Evolutionary conservation across 2,888 invertebrate genomes (phyloP).

Genomic region (Caenorhabditis uteleia): DNA sequence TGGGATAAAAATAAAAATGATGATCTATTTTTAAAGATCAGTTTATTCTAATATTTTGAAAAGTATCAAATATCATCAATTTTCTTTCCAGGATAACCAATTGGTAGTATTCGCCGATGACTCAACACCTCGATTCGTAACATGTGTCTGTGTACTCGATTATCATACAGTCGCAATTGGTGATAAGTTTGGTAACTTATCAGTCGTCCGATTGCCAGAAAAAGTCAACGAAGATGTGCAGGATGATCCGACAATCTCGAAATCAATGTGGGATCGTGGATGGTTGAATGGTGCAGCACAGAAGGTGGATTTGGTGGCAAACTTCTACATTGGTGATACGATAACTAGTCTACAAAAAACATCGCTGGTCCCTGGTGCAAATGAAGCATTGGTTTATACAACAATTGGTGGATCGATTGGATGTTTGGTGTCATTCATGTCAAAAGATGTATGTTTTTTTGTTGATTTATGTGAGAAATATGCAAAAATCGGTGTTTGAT

Average conservation of each 20-base stretch:
- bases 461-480: no score
- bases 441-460: constrained; percentile 78
- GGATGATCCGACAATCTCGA: constrained; percentile 98
- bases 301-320: constrained; percentile 89
- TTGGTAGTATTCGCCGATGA: constrained; percentile 97
- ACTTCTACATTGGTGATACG: constrained; percentile 94
- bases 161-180: constrained; percentile 94
- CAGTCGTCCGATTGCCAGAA: constrained; percentile 84
- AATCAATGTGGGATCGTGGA: constrained; percentile 89
- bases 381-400: constrained; percentile 93
- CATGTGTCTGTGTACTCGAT: constrained; percentile 88
- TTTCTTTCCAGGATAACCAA: constrained; percentile 81
- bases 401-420: constrained; percentile 91
- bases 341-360: constrained; percentile 89
- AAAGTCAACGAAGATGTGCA: constrained; percentile 96
- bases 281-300: constrained; percentile 94
- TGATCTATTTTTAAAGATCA: constrained; percentile 5
- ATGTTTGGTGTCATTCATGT: constrained; percentile 89
- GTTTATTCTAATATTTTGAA: no score
- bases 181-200: constrained; percentile 96
- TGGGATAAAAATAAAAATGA: constrained; percentile 1
- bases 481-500: not conserved
- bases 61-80: not conserved
- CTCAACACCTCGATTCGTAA: constrained; percentile 94
- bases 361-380: constrained; percentile 91